These are phyloP conservation scores for Otolemur crassicaudatus DNA, from an alignment of 2,797 vertebrate genomes.

Conservation along the genomic window DNA sequence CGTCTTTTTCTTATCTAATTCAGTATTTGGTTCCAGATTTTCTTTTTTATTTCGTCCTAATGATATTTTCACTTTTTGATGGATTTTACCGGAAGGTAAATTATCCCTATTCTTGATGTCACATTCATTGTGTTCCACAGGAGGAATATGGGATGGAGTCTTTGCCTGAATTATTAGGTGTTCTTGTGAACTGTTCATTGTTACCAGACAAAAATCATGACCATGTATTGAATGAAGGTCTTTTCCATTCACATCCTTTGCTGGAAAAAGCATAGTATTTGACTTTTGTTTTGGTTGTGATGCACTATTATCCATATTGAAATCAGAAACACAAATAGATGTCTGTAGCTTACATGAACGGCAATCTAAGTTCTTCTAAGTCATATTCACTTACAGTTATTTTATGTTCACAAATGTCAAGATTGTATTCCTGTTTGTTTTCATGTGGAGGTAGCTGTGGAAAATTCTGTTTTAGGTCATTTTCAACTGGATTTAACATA, in stretches of 20 bases:
- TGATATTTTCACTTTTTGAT: slow-evolving; percentile 86
- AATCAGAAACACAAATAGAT: slow-evolving; percentile 48
- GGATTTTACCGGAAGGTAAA: slow-evolving; percentile 82
- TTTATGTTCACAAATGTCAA: slow-evolving; percentile 72
- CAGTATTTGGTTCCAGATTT: slow-evolving; percentile 74
- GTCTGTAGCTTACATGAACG: slow-evolving; percentile 33
- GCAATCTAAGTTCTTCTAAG: slow-evolving; percentile 57
- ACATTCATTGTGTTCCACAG: slow-evolving; percentile 50
- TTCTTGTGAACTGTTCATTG: slow-evolving; percentile 80
- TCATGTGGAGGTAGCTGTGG: slow-evolving; percentile 59
- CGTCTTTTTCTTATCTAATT: slow-evolving; percentile 60
- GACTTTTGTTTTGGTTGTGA: slow-evolving; percentile 82
- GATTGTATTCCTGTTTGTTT: slow-evolving; percentile 46
- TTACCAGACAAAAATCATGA: slow-evolving; percentile 66
- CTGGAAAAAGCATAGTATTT: slow-evolving; percentile 72
- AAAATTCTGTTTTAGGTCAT: slow-evolving; percentile 64
- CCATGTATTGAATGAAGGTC: slow-evolving; percentile 72
- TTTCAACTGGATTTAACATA: slow-evolving; percentile 66
- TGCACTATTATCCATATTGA: slow-evolving; percentile 59
- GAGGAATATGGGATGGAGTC: slow-evolving; percentile 43
- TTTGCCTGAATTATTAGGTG: slow-evolving; percentile 59
- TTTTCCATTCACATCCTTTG: slow-evolving; percentile 82
- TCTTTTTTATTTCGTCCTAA: slow-evolving; percentile 84
- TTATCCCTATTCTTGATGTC: slow-evolving; percentile 68
- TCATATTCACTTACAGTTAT: slow-evolving; percentile 72